Conservation (phyloP, 2,113 vertebrate genomes). For the Ptychochromis oligacanthus region DNA sequence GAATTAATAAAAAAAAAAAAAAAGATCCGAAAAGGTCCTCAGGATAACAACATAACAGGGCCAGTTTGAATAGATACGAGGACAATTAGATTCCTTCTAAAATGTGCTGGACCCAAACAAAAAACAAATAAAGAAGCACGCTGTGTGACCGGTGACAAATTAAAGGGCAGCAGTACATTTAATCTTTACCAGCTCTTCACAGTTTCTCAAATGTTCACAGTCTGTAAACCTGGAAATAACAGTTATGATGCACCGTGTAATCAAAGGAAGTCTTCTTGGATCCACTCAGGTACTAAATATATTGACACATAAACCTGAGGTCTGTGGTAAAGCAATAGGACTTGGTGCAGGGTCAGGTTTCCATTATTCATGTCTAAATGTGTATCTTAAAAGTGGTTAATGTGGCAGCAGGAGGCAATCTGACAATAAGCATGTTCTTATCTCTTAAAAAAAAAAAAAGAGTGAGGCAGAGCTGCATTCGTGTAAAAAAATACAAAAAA, state of each 20-base stretch:
- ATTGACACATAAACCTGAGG: background rate
- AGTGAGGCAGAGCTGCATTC: conserved; percentile 21
- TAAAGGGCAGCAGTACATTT: background rate
- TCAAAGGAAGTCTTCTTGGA: background rate
- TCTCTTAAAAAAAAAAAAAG: conserved; percentile 1
- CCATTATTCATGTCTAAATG: background rate
- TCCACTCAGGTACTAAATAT: background rate
- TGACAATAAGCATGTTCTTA: conserved; percentile 1
- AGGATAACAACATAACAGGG: background rate
- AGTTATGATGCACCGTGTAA: background rate
- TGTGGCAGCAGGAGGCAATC: conserved; percentile 3
- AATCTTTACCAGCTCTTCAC: background rate
- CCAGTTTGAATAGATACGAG: background rate
- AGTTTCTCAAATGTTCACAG: background rate
- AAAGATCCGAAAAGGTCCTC: background rate
- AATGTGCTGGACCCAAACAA: background rate
- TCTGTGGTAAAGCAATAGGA: background rate
- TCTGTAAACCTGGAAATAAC: background rate
- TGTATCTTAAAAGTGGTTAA: background rate
- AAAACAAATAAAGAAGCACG: background rate
- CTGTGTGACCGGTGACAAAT: background rate
- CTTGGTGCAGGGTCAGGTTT: background rate
- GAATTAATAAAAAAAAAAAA: background rate
- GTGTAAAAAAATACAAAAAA: conserved; percentile 15
- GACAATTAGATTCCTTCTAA: background rate